Conservation (phyloP, 2,113 vertebrate species). For the Ariopsis seemanni region DNA sequence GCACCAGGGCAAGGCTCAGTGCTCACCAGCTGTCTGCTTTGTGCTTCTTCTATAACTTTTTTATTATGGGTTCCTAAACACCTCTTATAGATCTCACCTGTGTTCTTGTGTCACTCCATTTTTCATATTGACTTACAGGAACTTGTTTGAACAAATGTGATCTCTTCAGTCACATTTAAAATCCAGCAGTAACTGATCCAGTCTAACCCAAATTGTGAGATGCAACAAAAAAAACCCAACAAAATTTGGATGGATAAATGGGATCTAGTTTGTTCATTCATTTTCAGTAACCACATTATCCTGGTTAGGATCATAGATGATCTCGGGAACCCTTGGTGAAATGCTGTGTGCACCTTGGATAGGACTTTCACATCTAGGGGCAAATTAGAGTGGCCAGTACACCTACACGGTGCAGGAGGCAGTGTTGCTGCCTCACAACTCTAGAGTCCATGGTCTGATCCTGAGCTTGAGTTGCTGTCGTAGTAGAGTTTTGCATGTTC, state of each 20-base stretch:
- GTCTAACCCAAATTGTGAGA: neutral
- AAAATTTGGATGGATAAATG: neutral
- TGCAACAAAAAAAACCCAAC: neutral
- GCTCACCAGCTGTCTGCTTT: slow-evolving; percentile 52
- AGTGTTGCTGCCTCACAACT: neutral
- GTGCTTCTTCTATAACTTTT: slow-evolving; percentile 19
- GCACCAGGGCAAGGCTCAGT: slow-evolving; percentile 42
- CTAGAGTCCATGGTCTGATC: neutral
- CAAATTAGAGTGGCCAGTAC: neutral
- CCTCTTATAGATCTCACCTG: neutral
- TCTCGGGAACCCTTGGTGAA: neutral
- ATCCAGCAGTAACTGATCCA: neutral
- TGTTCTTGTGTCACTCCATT: neutral
- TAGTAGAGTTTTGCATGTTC: neutral
- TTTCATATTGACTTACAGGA: neutral
- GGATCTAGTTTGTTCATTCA: neutral
- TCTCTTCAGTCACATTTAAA: neutral
- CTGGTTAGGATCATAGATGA: neutral
- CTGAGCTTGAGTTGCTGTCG: neutral
- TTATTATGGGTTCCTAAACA: slow-evolving; percentile 24
- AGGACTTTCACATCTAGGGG: neutral
- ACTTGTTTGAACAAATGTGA: neutral
- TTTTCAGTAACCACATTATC: neutral
- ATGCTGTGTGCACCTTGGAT: neutral
- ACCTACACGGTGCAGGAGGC: neutral